Evolutionary conservation across 2,113 vertebrate species (phyloP), one percentile per base, ranked within the genome.

Genomic region (Thymallus thymallus): DNA sequence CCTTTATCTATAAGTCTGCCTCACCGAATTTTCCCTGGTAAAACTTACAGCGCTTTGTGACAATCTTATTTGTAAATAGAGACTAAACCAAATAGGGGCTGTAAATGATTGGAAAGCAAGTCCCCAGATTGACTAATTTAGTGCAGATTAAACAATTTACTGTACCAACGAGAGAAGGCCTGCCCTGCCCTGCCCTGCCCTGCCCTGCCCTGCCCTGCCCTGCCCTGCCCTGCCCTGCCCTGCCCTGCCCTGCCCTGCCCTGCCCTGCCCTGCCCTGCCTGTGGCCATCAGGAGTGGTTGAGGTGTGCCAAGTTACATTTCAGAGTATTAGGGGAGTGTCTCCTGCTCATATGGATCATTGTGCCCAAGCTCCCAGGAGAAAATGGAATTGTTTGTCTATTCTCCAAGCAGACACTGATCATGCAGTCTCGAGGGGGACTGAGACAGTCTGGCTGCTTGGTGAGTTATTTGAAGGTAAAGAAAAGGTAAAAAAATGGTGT

Each of bases 281-380:
- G 61, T 68, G 76, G 76, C 82, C 76, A 74, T 68, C 45, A n/a
- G 62, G 65, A 70, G 78, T 74, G 79, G 55, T 69, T 73, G 77
- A 88, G 51, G 65, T 66, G 71, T 78, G 77, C 63, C 75, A 84
- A 77, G 73, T 80, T 84, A 76, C 69, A 71, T 86, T 72, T 80
- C 64, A 77, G 71, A 78, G 76, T 83, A 83, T 87, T 86, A 76
- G 80, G 73, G 62, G 77, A 78, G 81, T 83, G 84, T 87, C 83
- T 83, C 74, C 81, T 82, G 75, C 82, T 90, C 72, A 72, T 83
- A 88, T 85, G 87, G 80, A 88, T 89, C 89, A 87, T 88, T 85
- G 85, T 80, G 32, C 84, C 85, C 71, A 56, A 78, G 78, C 83
- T 90, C 83, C 79, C 80, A 5, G 66, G 84, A 82, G 77, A 87